A percentile compares a stretch with the other conserved stretches of the same genome.
Conservation (phyloP, 2,113 vertebrate species). For the Lepus timidus region DNA sequence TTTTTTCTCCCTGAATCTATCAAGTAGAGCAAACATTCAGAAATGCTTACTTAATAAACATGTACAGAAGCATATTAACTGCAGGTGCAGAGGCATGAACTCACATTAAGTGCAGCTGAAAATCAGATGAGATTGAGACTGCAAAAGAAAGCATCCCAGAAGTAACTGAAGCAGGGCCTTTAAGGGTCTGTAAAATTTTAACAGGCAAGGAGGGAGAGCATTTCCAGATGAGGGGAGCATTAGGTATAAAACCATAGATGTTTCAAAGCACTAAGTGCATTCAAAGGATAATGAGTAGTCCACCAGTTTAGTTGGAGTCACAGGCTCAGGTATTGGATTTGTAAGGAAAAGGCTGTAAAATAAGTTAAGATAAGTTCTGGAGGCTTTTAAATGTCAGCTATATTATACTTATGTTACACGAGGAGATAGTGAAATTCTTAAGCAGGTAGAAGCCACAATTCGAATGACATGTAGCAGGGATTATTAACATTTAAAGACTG, state of each 20-base stretch:
- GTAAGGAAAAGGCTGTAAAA: not conserved
- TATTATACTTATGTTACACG: not conserved
- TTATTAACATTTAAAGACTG: not conserved
- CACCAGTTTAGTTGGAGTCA: not conserved
- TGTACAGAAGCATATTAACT: not conserved
- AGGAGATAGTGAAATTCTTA: not conserved
- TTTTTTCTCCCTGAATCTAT: not conserved
- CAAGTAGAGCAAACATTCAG: not conserved
- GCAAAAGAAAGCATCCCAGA: not conserved
- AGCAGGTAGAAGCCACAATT: not conserved
- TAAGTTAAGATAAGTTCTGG: not conserved
- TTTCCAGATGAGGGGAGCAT: not conserved
- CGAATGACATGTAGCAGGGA: not conserved
- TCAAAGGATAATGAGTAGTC: not conserved
- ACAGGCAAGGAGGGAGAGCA: not conserved
- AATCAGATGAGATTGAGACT: not conserved
- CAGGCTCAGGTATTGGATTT: not conserved
- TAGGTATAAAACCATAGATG: not conserved
- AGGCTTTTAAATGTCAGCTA: not conserved
- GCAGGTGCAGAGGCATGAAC: not conserved
- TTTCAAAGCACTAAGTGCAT: not conserved
- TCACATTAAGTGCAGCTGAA: not conserved
- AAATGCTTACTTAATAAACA: not conserved
- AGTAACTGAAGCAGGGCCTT: not conserved
- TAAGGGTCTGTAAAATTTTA: not conserved